Evolutionary conservation across 1,140 invertebrate genomes (phyloP), one percentile per base, ranked within the genome.

Genomic region (Platyscapa corneri): DNA sequence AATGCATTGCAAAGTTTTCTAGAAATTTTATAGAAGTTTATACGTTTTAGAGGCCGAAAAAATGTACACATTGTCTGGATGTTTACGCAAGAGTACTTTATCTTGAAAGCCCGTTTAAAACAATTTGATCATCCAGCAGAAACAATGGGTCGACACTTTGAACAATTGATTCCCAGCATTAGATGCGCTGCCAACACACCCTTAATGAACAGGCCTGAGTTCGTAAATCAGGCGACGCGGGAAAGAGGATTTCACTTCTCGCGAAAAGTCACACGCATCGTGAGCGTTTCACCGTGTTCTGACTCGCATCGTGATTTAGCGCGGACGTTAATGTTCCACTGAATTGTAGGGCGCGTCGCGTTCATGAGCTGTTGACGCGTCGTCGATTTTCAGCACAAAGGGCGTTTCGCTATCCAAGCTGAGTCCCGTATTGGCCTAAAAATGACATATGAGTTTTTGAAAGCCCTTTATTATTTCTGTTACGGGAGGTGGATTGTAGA

Each of bases 391-490:
- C 23, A 76, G 79, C 16, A 46, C 14, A 12, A 34, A 42, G 39
- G 79, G 37, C 79, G 70, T 39, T 82, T 82, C 53, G 14, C 7
- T 32, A 53, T 82, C 23, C 27, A 39, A 18, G 65, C 42, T 64
- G 39, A 32, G 79, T 23, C 49, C 49, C 30, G 27, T 70, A 34
- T 32, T 10, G 8, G 75, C 82, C 75, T 77, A 84, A 84, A 84
- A 84, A 49, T 65, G 82, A 67, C 82, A n/a, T 72, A 84, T 37
- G 82, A 67, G 74, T 34, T 39, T 83, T 83, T 77, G 82, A 84
- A 84, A 84, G 82, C 60, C 74, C 60, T 77, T 77, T 84, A 84
- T 77, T 84, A 84, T 83, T 75, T 75, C 72, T 56, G 56, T 74
- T 82, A 74, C 10, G 20, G 32, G 80, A 16, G 46, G 67, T 30